Evolutionary conservation across 2,888 invertebrate genomes (phyloP).

Genomic region (Theretra japonica): DNA sequence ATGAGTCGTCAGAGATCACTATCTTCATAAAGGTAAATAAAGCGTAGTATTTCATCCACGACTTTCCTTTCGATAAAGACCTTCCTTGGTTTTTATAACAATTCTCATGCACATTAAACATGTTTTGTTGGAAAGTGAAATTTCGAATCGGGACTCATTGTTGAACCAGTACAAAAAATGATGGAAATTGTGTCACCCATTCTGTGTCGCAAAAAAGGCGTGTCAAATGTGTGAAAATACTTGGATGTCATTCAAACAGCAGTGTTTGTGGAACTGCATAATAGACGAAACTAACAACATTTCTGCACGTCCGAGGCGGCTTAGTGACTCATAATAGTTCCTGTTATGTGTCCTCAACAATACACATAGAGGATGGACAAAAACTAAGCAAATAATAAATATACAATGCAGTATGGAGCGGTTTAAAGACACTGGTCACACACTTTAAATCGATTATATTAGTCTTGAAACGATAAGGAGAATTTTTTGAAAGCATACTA

Average conservation of each 20-base stretch:
- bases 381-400: no score
- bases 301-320: conserved; percentile 60
- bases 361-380: no score
- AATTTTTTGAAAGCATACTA: no score
- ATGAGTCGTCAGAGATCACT: no score
- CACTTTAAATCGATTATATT: no score
- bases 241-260: neutral
- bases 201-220: neutral
- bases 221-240: neutral
- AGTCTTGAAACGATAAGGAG: no score
- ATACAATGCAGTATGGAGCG: neutral
- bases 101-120: neutral
- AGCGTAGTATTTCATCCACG: neutral
- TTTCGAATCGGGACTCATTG: conserved; percentile 34
- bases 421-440: neutral
- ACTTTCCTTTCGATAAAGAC: neutral
- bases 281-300: conserved; percentile 49
- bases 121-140: conserved; percentile 50
- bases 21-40: no score
- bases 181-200: neutral
- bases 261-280: conserved; percentile 6
- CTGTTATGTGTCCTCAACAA: no score
- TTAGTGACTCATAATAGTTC: conserved; percentile 28
- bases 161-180: neutral
- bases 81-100: no score